Base-by-base conservation (phyloP, 2,797 vertebrate genomes). In the Diglossa cyanea region DNA sequence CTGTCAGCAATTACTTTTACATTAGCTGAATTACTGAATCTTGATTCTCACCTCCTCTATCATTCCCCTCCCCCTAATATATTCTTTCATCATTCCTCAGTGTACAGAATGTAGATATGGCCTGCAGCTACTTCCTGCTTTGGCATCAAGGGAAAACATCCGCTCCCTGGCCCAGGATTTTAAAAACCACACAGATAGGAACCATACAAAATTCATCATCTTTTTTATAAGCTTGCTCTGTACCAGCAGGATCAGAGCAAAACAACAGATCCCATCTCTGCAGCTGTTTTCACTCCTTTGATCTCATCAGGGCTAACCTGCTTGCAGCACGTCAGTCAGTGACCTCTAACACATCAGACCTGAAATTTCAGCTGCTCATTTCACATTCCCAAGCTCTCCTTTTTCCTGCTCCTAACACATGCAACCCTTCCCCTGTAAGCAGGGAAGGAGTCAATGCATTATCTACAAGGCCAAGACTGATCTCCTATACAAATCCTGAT, bases 11-110 rank as follows among this genome's bases (percentile, higher is more conserved):
- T 81, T 93, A 93, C 72, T 95, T 95, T 66, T 93, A 91, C 84
- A 92, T 88, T 88, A 96, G 89, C 79, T 91, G 82, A 88, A 96
- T 91, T 95, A 96, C 68, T 53, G 51, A 86, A 81, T 95, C 76
- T 80, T 51, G 33, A 86, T 78, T 53, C 11, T 83, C 67, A 63
- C 79, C 87, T 90, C 62, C 58, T 66, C 57, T 72, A 58, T 58
- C 9, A 0, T 17, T 95, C 76, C 94, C 86, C 73, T 95, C 77
- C 90, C 82, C 72, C 54, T 93, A 93, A 86, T 57, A 72, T 35
- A 89, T 72, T 92, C 68, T 66, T 85, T 55, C 91, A 93, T 88
- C 82, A 67, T 48, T 77, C 25, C 57, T 83, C 58, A 80, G 54
- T 7, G 13, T 72, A 77, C 39, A 85, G 70, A 92, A 77, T 2